Conservation (phyloP, 2,888 invertebrate species). For the Corbicula japonica region DNA sequence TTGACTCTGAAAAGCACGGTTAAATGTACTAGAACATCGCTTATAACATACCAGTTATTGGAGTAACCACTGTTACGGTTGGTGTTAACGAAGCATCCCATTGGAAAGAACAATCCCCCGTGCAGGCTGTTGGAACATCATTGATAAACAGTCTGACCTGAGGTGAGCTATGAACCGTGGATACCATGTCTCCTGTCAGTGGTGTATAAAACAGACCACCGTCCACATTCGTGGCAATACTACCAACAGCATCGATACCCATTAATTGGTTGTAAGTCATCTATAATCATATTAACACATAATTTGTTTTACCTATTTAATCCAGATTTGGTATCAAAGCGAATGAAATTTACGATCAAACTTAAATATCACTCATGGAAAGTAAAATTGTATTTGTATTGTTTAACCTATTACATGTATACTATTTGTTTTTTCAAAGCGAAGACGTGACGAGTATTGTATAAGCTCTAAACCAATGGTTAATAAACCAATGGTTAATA, state of each 20-base stretch:
- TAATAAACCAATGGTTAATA: too few species aligned
- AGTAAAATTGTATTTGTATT: too few species aligned
- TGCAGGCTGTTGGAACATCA: slow-evolving; percentile 76
- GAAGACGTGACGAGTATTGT: too few species aligned
- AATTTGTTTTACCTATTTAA: background rate
- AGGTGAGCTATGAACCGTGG: slow-evolving; percentile 71
- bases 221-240: slow-evolving; percentile 55
- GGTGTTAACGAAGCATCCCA: slow-evolving; percentile 77
- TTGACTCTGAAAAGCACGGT: too few species aligned
- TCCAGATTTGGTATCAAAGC: background rate
- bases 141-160: slow-evolving; percentile 80
- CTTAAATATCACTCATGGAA: too few species aligned
- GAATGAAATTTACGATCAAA: too few species aligned
- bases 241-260: slow-evolving; percentile 44
- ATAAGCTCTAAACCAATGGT: too few species aligned
- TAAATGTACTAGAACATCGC: too few species aligned
- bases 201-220: slow-evolving; percentile 78
- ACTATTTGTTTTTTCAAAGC: too few species aligned
- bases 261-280: slow-evolving; percentile 30
- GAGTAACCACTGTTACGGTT: slow-evolving; percentile 72
- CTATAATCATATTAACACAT: slow-evolving; percentile 18
- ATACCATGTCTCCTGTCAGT: slow-evolving; percentile 79
- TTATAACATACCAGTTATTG: slow-evolving; percentile 77
- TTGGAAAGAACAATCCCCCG: slow-evolving; percentile 75
- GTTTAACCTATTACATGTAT: too few species aligned